Evolutionary conservation across 2,113 vertebrate genomes (phyloP), one percentile per base, ranked within the genome.

Genomic region (Xenus cinereus): DNA sequence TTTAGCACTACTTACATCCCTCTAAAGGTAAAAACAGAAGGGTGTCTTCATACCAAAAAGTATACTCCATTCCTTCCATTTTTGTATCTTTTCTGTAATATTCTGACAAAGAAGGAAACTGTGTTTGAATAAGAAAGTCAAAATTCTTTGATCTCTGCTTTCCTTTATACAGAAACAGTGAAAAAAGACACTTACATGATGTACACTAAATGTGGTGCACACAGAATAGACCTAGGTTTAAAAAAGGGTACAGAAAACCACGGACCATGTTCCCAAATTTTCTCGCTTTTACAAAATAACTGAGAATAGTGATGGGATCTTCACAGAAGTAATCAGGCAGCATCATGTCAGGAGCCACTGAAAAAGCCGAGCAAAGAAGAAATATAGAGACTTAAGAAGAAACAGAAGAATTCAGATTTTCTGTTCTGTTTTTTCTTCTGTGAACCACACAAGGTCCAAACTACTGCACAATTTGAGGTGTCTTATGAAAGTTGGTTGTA

Each of bases 21-120:
- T 56, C 1, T 13, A 20, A 73, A 73, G 16, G 14, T 32, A 27
- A 87, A 90, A 56, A 0, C 26, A 63, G 45, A 78, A 71, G 57
- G 7, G 16, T 54, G 12, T 32, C 53, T 80, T 88, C 43, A 43
- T 28, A 37, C 12, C 14, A 57, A 56, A 48, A 53, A 43, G 9
- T 20, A 5, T 14, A 13, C 35, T 39, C 22, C 13, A 4, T 62
- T 88, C 43, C 50, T 86, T 83, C 28, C 48, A 72, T 13, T 8
- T 48, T 69, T 0, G 0, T 12, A 4, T 46, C 14, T 71, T 78
- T 32, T n/a, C 59, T 60, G 11, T 73, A 50, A 53, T 37, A 50
- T 21, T 69, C 56, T 45, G 37, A 30, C 45, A 73, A 66, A 62
- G 69, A 28, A 72, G 20, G 48, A 79, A 83, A 53, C 5, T 30